Evolutionary conservation across 1,140 invertebrate species (phyloP).

Genomic region (Cecropterus lyciades): DNA sequence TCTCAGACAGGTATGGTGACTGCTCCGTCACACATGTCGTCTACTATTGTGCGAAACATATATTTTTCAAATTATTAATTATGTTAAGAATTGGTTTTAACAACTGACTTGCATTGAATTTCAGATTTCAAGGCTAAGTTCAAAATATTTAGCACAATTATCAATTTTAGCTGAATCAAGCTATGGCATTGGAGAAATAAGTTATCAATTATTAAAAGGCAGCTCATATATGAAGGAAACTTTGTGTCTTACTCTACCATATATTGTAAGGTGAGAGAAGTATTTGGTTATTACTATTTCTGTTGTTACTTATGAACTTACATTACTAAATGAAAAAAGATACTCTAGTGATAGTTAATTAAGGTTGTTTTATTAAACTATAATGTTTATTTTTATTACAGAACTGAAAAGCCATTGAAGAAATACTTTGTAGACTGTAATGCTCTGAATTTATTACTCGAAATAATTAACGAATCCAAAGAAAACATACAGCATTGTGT

Average conservation of each 20-base stretch:
- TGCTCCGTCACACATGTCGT: too few relatives aligned
- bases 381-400: constrained; percentile 53
- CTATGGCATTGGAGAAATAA: constrained; percentile 84
- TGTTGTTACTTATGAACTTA: too few relatives aligned
- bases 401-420: constrained; percentile 70
- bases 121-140: constrained; percentile 66
- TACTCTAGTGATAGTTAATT: too few relatives aligned
- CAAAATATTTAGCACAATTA: constrained; percentile 74
- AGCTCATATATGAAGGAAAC: constrained; percentile 75
- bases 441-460: constrained; percentile 69
- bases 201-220: constrained; percentile 81
- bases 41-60: too few relatives aligned
- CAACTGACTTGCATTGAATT: constrained; percentile 34
- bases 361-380: too few relatives aligned
- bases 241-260: constrained; percentile 81
- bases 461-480: constrained; percentile 60
- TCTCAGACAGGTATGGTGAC: too few relatives aligned
- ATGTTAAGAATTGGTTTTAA: too few relatives aligned
- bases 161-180: constrained; percentile 80
- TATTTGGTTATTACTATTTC: too few relatives aligned
- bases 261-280: constrained; percentile 80
- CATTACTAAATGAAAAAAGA: too few relatives aligned
- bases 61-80: too few relatives aligned
- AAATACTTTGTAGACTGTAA: constrained; percentile 78
- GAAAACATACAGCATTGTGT: constrained; percentile 74